Evolutionary conservation across 1,140 invertebrate species (phyloP), one percentile per base, ranked within the genome.

Genomic region (Oreohelix idahoensis): DNA sequence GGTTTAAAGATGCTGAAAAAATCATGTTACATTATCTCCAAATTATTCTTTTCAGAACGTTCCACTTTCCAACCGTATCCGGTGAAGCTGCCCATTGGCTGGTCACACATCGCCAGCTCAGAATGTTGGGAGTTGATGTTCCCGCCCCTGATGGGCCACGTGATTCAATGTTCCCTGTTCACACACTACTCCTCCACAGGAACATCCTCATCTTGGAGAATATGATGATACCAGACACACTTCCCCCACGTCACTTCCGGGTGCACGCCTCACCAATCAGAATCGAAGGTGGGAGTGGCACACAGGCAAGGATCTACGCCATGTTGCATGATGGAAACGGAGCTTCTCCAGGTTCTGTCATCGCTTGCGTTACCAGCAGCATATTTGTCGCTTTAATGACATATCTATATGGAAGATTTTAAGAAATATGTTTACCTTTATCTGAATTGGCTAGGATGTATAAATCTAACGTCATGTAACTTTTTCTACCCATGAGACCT

Each of bases 171-270:
- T 76, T 53, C 45, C 74, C 74, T 1, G 74, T 76, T 32, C 74
- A 76, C 32, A 39, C 29, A 10, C 74, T 76, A 1, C 74, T 76
- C 5, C 74, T 76, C 32, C 29, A 42, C 26, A 45, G 45, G 29
- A 76, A 76, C 45, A 76, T 76, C 74, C 29, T 76, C 74, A 80
- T 80, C 66, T 15, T 80, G 39, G 79, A 80, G 79, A 80, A 80
- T 39, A 39, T 80, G 49, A 70, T 49, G 63, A 45, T 80, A 5
- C 63, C 69, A 26, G n/a, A 70, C 39, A 11, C 63, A 5, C 79
- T 80, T 49, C 79, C 79, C 1, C n/a, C 79, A 32, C 69, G 63
- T 63, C 36, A 45, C 39, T 80, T 80, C 79, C 79, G 69, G 4
- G 17, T 80, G 38, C 79, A 80, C 79, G 79, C 79, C 17, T 36